A percentile compares a stretch with the other conserved stretches of the same genome.
These are phyloP conservation scores for Orthonyx spaldingii DNA, from an alignment of 2,113 vertebrate species.

Conservation along the genomic window DNA sequence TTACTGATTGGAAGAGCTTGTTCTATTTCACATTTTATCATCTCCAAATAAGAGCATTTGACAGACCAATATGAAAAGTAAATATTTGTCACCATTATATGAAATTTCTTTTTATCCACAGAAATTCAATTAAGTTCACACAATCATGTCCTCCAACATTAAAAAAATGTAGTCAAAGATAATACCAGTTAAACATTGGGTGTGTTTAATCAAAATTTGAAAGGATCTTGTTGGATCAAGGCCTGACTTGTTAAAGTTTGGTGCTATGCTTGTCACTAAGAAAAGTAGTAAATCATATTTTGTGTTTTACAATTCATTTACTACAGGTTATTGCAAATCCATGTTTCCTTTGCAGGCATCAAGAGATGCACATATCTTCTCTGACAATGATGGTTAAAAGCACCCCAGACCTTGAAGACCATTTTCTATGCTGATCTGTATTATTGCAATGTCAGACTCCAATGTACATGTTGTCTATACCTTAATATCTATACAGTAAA, in stretches of 20 bases:
- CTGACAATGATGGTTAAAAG: background rate
- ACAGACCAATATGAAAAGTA: background rate
- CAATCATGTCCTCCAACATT: background rate
- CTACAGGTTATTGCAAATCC: background rate
- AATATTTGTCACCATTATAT: background rate
- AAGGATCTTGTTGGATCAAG: background rate
- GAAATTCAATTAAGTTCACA: background rate
- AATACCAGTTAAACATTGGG: background rate
- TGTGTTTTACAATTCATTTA: background rate
- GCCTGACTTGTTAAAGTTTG: background rate
- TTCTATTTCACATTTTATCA: background rate
- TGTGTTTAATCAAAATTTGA: background rate
- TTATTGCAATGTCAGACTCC: accelerated
- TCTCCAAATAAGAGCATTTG: background rate
- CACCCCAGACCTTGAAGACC: background rate
- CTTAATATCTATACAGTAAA: background rate
- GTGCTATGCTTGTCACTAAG: background rate
- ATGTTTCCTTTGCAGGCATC: background rate
- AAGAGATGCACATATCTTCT: background rate
- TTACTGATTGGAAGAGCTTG: background rate
- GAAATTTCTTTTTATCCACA: background rate
- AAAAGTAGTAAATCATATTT: background rate
- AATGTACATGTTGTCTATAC: background rate
- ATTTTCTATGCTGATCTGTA: background rate
- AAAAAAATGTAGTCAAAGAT: background rate